Percentiles rank a stretch among this genome's conserved stretches.
These are phyloP conservation scores for Drosophila austrosaltans DNA, from an alignment of 2,888 invertebrate genomes.

Conservation along the genomic window DNA sequence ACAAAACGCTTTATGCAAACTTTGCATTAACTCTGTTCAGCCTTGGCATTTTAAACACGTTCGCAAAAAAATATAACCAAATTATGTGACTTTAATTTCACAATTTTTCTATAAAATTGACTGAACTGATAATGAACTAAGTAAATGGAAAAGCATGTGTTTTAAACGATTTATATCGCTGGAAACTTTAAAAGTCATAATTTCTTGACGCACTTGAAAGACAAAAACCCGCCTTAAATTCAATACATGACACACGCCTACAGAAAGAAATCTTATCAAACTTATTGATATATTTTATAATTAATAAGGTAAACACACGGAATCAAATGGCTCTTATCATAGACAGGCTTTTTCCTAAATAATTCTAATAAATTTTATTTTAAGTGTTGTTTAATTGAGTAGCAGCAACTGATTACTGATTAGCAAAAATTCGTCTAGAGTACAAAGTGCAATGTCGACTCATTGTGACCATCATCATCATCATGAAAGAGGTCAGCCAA, in stretches of 20 bases:
- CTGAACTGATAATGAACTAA: neutral
- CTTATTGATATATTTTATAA: constrained; percentile 31
- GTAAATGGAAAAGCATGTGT: constrained; percentile 2
- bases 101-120: neutral
- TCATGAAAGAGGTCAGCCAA: neutral
- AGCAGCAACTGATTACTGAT: constrained; percentile 4
- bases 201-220: constrained; percentile 23
- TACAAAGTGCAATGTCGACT: neutral
- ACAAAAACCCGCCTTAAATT: neutral
- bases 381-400: constrained; percentile 13
- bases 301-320: constrained; percentile 14
- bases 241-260: neutral
- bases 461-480: constrained; percentile 1
- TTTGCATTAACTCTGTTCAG: neutral
- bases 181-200: neutral
- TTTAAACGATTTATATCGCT: neutral
- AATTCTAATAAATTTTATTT: constrained; percentile 11
- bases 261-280: constrained; percentile 33
- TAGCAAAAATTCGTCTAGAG: neutral
- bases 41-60: constrained; percentile 12
- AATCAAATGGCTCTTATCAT: constrained; percentile 23
- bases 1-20: constrained; percentile 4
- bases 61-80: neutral
- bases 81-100: constrained; percentile 6
- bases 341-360: neutral